A percentile compares a stretch with the other conserved stretches of the same genome.
Conservation (phyloP, 2,113 vertebrate species). For the Mionectes macconnelli region DNA sequence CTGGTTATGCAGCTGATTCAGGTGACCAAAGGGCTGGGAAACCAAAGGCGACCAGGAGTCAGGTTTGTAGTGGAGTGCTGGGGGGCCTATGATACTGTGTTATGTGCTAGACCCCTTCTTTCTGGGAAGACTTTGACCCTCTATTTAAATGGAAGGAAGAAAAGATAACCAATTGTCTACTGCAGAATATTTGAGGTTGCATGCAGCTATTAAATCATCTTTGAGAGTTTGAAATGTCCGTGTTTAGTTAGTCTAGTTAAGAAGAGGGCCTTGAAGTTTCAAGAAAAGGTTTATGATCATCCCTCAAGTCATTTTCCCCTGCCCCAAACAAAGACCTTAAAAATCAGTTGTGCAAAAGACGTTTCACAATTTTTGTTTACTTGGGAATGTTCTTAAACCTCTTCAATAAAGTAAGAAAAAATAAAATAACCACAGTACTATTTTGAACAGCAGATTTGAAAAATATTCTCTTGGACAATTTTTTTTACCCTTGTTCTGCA, state of each 20-base stretch:
- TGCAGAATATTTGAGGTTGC: neutral
- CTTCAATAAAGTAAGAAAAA: neutral
- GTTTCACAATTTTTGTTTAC: neutral
- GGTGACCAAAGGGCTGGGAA: neutral
- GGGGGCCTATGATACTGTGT: accelerated
- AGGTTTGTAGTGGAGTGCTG: neutral
- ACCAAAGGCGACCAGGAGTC: neutral
- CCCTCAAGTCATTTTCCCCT: neutral
- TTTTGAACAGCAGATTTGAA: neutral
- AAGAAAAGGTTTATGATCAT: neutral
- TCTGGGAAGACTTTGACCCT: neutral
- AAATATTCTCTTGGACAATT: neutral
- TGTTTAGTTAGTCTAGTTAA: neutral
- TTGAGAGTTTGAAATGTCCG: neutral
- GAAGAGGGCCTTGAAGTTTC: neutral
- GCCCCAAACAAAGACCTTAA: neutral
- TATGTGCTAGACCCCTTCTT: neutral
- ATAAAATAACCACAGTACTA: neutral
- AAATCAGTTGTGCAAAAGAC: neutral
- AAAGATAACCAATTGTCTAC: neutral
- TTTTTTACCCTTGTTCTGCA: neutral
- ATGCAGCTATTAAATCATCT: neutral
- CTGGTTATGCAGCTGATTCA: neutral
- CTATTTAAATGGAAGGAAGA: neutral
- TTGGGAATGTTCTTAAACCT: neutral